Base-by-base conservation (phyloP, 2,888 invertebrate species). In the Aromia moschata region DNA sequence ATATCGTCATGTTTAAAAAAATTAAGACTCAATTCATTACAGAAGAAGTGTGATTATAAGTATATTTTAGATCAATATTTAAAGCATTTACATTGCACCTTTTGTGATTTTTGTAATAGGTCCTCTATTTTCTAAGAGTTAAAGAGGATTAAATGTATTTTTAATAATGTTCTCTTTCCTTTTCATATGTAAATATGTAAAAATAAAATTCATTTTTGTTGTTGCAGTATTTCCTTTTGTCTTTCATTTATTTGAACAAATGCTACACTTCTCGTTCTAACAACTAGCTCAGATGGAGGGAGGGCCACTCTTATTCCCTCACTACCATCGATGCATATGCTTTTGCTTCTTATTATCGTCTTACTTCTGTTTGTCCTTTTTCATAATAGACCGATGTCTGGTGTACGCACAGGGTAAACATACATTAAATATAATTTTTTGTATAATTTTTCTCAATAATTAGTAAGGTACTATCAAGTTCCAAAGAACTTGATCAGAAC, bases 141-240 rank as follows among this genome's bases (percentile, higher is more conserved):
- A 49, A 49, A 11, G 41, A 41, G 49, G 56, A 52, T 51, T 59
- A 46, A 20, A 36, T 44, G 46, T 52, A 58, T 62, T 53, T 58
- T 61, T 55, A 38, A 56, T 52, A 52, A 52, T 58, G 44, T 45
- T 60, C 44, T 56, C 53, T 58, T 56, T 52, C 41, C 40, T 56
- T 67, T 61, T 53, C 53, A 37, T 49, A 62, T 64, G 67, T 67
- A 67, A 61, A 67, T 67, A 67, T 67, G 62, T 65, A 64, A 64
- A 67, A 67, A 63, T 67, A 67, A 57, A 67, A n/a, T n/a, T 60
- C 12, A 56, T 66, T 64, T 60, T 60, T 33, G 59, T 58, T 53
- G 54, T 55, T 49, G 33, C 31, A 38, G 7, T 16, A 33, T 2
- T 38, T 58, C 37, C 36, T 14, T 45, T 46, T 36, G 18, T 20